Conservation (phyloP, 2,797 vertebrate genomes). For the Miichthys miiuy region DNA sequence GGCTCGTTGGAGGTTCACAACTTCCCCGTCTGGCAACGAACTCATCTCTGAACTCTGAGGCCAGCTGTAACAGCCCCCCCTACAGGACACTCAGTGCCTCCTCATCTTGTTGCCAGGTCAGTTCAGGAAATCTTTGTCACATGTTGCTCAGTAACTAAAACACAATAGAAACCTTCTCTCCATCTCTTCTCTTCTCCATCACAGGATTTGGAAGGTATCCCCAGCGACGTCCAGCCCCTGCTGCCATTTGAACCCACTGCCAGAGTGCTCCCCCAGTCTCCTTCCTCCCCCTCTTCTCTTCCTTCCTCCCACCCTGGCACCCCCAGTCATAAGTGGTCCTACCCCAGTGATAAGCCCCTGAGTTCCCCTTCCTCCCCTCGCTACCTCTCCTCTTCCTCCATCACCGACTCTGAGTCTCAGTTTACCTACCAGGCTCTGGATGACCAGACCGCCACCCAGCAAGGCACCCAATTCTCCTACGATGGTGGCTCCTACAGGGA, state of each 20-base stretch:
- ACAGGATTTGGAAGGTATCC: slow-evolving; percentile 52
- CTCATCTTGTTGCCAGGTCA: slow-evolving; percentile 64
- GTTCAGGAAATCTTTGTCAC: slow-evolving; percentile 21
- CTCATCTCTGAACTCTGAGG: slow-evolving; percentile 80
- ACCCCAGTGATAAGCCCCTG: slow-evolving; percentile 54
- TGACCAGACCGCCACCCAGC: slow-evolving; percentile 54
- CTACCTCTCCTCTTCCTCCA: slow-evolving; percentile 52
- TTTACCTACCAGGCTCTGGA: slow-evolving; percentile 48
- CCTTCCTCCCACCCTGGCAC: slow-evolving; percentile 69
- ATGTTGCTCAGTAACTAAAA: slow-evolving; percentile 25
- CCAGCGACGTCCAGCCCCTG: slow-evolving; percentile 64
- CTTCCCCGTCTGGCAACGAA: slow-evolving; percentile 81
- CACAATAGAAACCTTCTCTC: slow-evolving; percentile 28
- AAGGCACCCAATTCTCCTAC: slow-evolving; percentile 66
- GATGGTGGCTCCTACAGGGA: slow-evolving; percentile 63
- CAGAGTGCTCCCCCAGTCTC: slow-evolving; percentile 75
- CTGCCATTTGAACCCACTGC: slow-evolving; percentile 78
- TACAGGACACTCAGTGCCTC: slow-evolving; percentile 77
- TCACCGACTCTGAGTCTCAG: slow-evolving; percentile 79
- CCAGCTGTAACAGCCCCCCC: slow-evolving; percentile 72
- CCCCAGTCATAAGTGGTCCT: slow-evolving; percentile 52
- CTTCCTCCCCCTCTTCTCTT: slow-evolving; percentile 78
- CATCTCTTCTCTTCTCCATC: slow-evolving; percentile 6
- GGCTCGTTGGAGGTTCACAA: slow-evolving; percentile 79
- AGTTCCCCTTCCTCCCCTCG: slow-evolving; percentile 63